A percentile compares a stretch with the other conserved stretches of the same genome.
phyloP scores from a whole-genome alignment of 2,888 invertebrate species.

The Drosophila ezoana region DNA sequence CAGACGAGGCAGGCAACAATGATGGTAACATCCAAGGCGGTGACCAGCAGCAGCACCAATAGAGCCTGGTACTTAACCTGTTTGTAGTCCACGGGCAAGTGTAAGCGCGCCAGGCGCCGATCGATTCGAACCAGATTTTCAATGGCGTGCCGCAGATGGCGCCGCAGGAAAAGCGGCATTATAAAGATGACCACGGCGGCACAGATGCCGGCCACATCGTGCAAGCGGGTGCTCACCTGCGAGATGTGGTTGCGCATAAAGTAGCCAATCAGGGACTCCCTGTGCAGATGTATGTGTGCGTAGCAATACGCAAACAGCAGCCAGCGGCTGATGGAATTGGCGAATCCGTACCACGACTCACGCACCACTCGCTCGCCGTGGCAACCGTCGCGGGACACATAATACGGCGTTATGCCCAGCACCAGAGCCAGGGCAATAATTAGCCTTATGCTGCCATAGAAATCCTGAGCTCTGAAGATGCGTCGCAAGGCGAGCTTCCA shows the following conservation, averaged over 20 bases:
- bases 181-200: slow-evolving; percentile 57
- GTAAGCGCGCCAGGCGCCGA: slow-evolving; percentile 12
- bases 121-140: slow-evolving; percentile 41
- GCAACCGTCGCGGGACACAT: slow-evolving; percentile 24
- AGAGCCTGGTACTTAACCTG: slow-evolving; percentile 5
- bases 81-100: slow-evolving; percentile 25
- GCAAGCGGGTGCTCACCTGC: slow-evolving; percentile 40
- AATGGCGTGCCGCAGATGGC: slow-evolving; percentile 33
- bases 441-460: slow-evolving; percentile 53
- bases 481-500: slow-evolving; percentile 23
- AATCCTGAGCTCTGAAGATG: slow-evolving; percentile 42
- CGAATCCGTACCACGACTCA: slow-evolving; percentile 60
- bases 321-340: slow-evolving; percentile 66
- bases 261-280: slow-evolving; percentile 64
- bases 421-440: slow-evolving; percentile 38
- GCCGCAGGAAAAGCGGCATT: slow-evolving; percentile 52
- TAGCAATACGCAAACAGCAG: slow-evolving; percentile 63
- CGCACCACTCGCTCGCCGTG: slow-evolving; percentile 27
- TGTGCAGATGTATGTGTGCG: slow-evolving; percentile 15
- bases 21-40: slow-evolving; percentile 29
- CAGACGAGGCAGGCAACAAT: slow-evolving; percentile 45
- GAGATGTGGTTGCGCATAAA: slow-evolving; percentile 63
- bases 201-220: slow-evolving; percentile 50
- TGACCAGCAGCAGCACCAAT: slow-evolving; percentile 18
- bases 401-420: slow-evolving; percentile 64